Conservation (phyloP, 2,797 vertebrate genomes). For the Hybognathus amarus region DNA sequence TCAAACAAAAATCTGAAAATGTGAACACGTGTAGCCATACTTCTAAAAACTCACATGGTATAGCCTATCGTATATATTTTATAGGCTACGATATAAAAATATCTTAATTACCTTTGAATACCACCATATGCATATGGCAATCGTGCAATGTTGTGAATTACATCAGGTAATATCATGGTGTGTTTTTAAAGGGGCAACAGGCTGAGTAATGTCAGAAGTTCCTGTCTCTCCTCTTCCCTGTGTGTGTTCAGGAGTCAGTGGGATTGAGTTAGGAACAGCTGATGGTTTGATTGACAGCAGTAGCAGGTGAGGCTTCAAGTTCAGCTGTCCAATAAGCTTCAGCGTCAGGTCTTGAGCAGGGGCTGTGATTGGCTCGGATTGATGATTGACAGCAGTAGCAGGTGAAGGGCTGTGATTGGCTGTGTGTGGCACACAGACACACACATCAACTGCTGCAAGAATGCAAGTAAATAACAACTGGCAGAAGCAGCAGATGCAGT, state of each 20-base stretch:
- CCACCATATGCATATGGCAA: background rate
- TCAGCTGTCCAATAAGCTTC: constrained; percentile 51
- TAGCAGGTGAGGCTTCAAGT: constrained; percentile 20
- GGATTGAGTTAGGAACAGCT: constrained; percentile 21
- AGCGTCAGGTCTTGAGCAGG: constrained; percentile 19
- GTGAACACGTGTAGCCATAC: background rate
- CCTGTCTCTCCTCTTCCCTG: background rate
- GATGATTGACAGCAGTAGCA: too few relatives aligned
- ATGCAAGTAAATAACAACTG: constrained; percentile 77
- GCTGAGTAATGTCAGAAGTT: background rate
- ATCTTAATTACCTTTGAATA: background rate
- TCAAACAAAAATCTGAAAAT: background rate
- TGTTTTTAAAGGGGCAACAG: background rate
- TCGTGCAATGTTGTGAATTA: background rate
- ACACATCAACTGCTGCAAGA: constrained; percentile 70
- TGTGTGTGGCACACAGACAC: background rate
- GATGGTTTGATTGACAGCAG: constrained; percentile 38
- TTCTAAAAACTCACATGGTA: background rate
- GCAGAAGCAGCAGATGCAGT: constrained; percentile 73
- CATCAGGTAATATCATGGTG: background rate
- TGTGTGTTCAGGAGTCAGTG: constrained; percentile 6
- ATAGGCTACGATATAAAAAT: too few relatives aligned
- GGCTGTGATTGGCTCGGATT: constrained; percentile 36
- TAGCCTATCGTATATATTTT: background rate
- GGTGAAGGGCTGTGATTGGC: too few relatives aligned